A percentile compares a stretch with the other conserved stretches of the same genome.
Conservation (phyloP, 2,113 vertebrate species). For the Mus pahari region DNA sequence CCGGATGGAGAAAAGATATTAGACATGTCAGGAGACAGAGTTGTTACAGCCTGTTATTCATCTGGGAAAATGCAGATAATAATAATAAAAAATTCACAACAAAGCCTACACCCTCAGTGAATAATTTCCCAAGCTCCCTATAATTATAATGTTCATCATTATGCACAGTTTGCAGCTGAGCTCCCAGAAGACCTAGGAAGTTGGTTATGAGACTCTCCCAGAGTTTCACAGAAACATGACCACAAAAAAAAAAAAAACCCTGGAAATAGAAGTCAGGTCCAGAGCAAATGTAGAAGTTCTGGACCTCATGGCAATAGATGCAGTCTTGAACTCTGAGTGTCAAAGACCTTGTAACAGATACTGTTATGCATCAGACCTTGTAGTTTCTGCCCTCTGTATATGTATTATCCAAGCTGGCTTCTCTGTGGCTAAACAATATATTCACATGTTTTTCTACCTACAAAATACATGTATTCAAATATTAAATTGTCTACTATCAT, state of each 20-base stretch:
- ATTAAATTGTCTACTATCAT: neutral
- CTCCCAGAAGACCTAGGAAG: conserved; percentile 53
- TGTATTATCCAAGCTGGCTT: neutral
- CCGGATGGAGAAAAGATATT: neutral
- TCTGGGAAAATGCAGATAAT: conserved; percentile 8
- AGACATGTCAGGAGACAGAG: neutral
- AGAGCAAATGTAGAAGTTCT: neutral
- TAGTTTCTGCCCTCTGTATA: neutral
- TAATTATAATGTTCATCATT: conserved; percentile 54
- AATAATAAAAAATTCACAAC: conserved; percentile 45
- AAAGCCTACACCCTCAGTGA: conserved; percentile 26
- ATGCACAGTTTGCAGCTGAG: conserved; percentile 51
- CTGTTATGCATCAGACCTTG: neutral
- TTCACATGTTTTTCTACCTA: neutral
- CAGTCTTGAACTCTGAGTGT: neutral
- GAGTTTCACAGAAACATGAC: neutral
- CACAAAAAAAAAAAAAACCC: neutral
- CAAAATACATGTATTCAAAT: neutral
- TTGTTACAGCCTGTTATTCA: neutral
- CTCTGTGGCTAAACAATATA: neutral
- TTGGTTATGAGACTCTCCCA: neutral
- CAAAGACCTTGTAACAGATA: neutral
- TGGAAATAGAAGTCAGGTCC: neutral
- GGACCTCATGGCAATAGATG: no score
- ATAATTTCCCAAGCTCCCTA: conserved; percentile 52